Evolutionary conservation across 2,113 vertebrate species (phyloP), one percentile per base, ranked within the genome.

Genomic region (Vanacampus margaritifer): DNA sequence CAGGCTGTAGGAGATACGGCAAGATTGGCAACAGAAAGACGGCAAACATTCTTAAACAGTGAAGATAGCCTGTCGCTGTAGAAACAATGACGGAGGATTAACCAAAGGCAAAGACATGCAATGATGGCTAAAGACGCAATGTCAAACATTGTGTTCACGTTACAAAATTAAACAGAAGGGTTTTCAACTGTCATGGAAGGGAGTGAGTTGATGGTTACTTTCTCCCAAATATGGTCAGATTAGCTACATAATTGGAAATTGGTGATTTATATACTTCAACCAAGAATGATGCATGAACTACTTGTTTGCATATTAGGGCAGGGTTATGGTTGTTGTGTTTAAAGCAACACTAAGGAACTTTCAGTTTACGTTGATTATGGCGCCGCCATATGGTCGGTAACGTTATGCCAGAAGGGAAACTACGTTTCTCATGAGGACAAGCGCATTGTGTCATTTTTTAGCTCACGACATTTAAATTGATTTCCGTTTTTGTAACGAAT

Each of bases 61-160:
- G 12, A 74, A 57, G 53, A 72, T 58, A 41, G 61, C 35, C 63
- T 53, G 54, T 69, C 54, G 73, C 66, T 12, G 32, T 60, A 64
- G 64, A 58, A 23, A 24, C 23, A 32, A 72, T 17, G 21, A 57
- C 41, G 41, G 32, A 66, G 61, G 54, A 56, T 64, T 32, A 19
- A 17, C 9, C n/a, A 60, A 64, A 69, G 65, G 41, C 56, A 9
- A 35, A 64, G 26, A 68, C 61, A 62, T 62, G 53, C 41, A 43
- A 17, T 57, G 63, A 73, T 56, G 17, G 35, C 23, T 39, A 13
- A 14, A 43, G 41, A 43, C 56, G 45, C 37, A 53, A 75, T n/a
- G 64, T 64, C 48, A 0, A 0, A 53, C n/a, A 24, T 53, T 2
- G 65, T 41, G 71, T 68, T 75, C 16, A 36, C 61, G 65, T 67